These are phyloP conservation scores for Drosophila paracracens DNA, from an alignment of 2,888 invertebrate species.

Conservation along the genomic window DNA sequence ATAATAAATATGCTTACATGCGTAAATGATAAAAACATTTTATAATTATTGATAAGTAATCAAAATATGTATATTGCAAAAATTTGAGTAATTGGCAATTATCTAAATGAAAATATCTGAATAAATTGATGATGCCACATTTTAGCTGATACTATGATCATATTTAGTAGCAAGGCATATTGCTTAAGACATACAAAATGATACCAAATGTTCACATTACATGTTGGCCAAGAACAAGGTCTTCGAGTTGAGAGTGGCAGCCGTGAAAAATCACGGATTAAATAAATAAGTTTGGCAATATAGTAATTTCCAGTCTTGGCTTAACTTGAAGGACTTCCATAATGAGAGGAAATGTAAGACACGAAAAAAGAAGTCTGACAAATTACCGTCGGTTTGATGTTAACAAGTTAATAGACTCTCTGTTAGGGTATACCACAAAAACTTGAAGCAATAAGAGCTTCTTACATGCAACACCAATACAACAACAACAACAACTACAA, in stretches of 20 bases:
- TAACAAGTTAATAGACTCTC: not conserved
- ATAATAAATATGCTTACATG: constrained; percentile 26
- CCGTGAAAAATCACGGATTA: not conserved
- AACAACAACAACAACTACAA: constrained; percentile 4
- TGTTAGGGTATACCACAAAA: constrained; percentile 6
- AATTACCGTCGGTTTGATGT: not conserved
- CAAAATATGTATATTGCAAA: not conserved
- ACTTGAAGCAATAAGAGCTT: constrained; percentile 18
- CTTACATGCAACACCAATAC: constrained; percentile 16
- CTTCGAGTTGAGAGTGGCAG: not conserved
- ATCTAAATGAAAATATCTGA: not conserved
- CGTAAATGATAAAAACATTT: not conserved
- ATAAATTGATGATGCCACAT: not conserved
- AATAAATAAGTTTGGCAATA: not conserved
- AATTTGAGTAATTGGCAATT: not conserved
- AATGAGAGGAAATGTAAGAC: not conserved
- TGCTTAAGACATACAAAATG: too few species aligned
- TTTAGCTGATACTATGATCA: not conserved
- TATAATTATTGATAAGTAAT: not conserved
- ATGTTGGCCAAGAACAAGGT: not conserved
- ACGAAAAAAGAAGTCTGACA: not conserved
- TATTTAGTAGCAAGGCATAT: not conserved
- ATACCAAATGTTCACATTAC: not conserved
- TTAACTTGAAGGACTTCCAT: not conserved
- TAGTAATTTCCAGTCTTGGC: not conserved